These are phyloP conservation scores for Otolemur garnettii DNA, from an alignment of 2,113 vertebrate species.

Conservation along the genomic window DNA sequence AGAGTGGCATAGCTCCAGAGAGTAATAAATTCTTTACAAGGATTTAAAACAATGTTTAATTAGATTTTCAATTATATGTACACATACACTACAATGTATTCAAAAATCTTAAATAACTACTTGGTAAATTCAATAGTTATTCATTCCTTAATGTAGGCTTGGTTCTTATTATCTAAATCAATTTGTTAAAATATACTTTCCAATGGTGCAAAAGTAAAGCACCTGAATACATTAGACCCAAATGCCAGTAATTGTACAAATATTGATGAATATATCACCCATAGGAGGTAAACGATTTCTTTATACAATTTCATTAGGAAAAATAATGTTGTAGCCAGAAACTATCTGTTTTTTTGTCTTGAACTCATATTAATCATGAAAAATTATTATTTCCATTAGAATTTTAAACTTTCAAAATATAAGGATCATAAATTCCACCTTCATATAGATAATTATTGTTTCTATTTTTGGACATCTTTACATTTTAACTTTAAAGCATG, in stretches of 20 bases:
- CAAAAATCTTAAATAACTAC: background rate
- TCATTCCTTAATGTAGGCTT: background rate
- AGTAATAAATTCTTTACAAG: background rate
- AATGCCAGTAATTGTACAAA: slow-evolving; percentile 24
- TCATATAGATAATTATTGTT: background rate
- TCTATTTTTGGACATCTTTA: background rate
- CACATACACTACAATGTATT: background rate
- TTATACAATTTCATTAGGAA: background rate
- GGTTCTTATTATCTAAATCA: background rate
- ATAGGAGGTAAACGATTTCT: background rate
- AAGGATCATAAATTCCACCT: background rate
- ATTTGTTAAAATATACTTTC: background rate
- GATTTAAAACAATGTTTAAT: background rate
- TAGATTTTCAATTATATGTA: background rate
- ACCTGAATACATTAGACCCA: background rate
- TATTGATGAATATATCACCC: background rate
- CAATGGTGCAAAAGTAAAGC: background rate
- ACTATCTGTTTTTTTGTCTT: background rate
- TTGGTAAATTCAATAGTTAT: slow-evolving; percentile 28
- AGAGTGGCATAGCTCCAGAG: background rate
- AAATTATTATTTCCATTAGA: background rate
- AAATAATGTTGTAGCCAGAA: background rate
- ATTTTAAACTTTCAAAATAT: background rate
- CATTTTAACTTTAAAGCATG: background rate
- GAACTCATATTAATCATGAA: background rate